Evolutionary conservation across 1,140 invertebrate species (phyloP).

Genomic region (Parapsyche elsis): DNA sequence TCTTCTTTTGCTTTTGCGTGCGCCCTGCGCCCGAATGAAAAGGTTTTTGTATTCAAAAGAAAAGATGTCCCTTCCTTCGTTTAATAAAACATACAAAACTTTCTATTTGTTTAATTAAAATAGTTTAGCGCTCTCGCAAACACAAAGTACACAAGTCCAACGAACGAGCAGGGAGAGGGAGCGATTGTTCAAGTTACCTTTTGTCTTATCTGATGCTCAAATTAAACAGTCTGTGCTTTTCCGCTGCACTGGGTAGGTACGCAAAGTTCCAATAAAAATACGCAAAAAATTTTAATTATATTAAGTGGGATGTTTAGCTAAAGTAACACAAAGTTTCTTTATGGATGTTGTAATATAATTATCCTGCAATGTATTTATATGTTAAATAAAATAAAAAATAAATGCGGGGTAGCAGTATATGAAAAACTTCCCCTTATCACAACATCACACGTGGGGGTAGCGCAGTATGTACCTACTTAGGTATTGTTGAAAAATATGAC

Average conservation of each 20-base stretch:
- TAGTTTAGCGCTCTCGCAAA: slow-evolving; percentile 1
- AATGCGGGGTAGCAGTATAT: too few relatives aligned
- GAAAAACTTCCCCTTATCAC: too few relatives aligned
- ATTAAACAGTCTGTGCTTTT: too few relatives aligned
- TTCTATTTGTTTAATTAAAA: slow-evolving; percentile 37
- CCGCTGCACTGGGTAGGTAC: too few relatives aligned
- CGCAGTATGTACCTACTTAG: neutral
- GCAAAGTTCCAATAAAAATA: too few relatives aligned
- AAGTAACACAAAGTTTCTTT: too few relatives aligned
- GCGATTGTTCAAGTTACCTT: neutral
- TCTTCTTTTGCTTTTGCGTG: slow-evolving; percentile 11
- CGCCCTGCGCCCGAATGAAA: neutral
- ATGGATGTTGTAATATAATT: too few relatives aligned
- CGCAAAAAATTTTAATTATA: too few relatives aligned
- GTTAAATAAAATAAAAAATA: too few relatives aligned
- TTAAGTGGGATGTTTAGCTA: too few relatives aligned
- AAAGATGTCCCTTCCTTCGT: neutral
- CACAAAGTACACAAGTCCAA: neutral
- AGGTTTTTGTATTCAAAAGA: neutral
- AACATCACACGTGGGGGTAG: too few relatives aligned
- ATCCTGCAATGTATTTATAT: too few relatives aligned
- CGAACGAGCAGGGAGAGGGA: neutral
- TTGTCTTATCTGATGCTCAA: neutral
- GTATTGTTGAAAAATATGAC: neutral
- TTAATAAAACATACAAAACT: neutral